These are phyloP conservation scores for Chrysolina americana DNA, from an alignment of 2,888 invertebrate species.

Conservation along the genomic window DNA sequence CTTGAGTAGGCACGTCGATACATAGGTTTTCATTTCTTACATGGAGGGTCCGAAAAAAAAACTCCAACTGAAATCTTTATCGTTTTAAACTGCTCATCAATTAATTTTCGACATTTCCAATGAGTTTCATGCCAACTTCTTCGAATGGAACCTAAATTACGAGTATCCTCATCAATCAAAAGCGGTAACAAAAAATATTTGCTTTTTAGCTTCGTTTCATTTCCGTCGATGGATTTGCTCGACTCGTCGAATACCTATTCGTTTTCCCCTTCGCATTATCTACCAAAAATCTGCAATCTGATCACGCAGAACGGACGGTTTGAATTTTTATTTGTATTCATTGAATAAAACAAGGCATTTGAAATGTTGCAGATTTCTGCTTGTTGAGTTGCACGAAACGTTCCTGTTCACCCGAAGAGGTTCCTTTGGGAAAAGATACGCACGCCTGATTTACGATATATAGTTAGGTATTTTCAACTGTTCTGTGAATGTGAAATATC, in stretches of 20 bases:
- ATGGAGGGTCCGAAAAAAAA: neutral
- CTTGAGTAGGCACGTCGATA: too few species aligned
- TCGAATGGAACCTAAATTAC: slow-evolving; percentile 46
- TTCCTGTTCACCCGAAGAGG: slow-evolving; percentile 23
- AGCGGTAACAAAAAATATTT: slow-evolving; percentile 30
- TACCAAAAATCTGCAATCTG: slow-evolving; percentile 15
- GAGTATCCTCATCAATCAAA: slow-evolving; percentile 44
- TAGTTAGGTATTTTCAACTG: slow-evolving; percentile 17
- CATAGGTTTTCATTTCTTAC: neutral
- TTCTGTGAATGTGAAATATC: slow-evolving; percentile 4
- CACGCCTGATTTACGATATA: slow-evolving; percentile 28
- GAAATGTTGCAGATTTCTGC: slow-evolving; percentile 34
- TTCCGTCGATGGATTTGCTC: neutral
- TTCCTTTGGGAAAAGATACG: slow-evolving; percentile 21
- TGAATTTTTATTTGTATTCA: slow-evolving; percentile 39
- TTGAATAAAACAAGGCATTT: slow-evolving; percentile 35
- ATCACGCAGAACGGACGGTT: slow-evolving; percentile 24
- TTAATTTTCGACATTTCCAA: slow-evolving; percentile 44
- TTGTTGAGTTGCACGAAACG: slow-evolving; percentile 32
- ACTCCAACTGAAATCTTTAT: neutral
- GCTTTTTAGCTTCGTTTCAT: slow-evolving; percentile 1
- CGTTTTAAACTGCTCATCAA: slow-evolving; percentile 48
- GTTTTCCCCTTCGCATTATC: slow-evolving; percentile 9
- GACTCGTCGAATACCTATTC: neutral
- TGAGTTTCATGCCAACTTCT: slow-evolving; percentile 41